Base-by-base conservation (phyloP, 92 coral and sea anemone species). In the Epizoanthus ramosus region DNA sequence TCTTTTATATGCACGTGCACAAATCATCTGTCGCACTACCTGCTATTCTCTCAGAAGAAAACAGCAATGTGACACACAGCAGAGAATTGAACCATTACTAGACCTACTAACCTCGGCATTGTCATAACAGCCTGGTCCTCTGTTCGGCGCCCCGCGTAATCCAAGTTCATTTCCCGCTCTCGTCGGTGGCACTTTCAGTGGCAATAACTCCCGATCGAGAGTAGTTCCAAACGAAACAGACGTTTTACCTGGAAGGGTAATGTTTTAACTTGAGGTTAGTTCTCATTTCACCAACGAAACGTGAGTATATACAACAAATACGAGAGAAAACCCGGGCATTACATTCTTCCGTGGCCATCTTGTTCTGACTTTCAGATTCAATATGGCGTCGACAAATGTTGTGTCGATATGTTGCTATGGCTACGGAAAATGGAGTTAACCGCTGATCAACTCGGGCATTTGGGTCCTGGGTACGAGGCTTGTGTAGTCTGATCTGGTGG, bases 111-210 rank as follows among this genome's bases (percentile, higher is more conserved):
- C 98, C 94, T 95, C 98, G 3, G 97, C 98, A 68, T 95, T 93
- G 65, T 95, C 92, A 65, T 95, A 95, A 84, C 98, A 87, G 14
- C 98, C 98, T 12, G 98, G 98, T 0, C 98, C 98, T 18, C 93
- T 93, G 60, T 88, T 92, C 16, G 98, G 98, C 10, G 98, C 93
- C 9, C 94, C 95, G 1, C 98, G 94, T 15, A 90, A 74, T 1
- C 81, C 89, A 43, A 95, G 85, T 68, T 93, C 93, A 56, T 95
- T 95, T 25, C 98, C 98, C 80, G 94, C 92, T 33, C 98, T 91
- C 23, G 91, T 95, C 35, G 93, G 87, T 35, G 98, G 98, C 9
- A 93, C 87, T 83, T 95, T 84, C 7, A 94, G 89, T 21, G 98
- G 98, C 54, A 95, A 74, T 31, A 95, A 86, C 75, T 92, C 98